phyloP scores from a whole-genome alignment of 2,888 invertebrate genomes.

The Drosophila borborema region DNA sequence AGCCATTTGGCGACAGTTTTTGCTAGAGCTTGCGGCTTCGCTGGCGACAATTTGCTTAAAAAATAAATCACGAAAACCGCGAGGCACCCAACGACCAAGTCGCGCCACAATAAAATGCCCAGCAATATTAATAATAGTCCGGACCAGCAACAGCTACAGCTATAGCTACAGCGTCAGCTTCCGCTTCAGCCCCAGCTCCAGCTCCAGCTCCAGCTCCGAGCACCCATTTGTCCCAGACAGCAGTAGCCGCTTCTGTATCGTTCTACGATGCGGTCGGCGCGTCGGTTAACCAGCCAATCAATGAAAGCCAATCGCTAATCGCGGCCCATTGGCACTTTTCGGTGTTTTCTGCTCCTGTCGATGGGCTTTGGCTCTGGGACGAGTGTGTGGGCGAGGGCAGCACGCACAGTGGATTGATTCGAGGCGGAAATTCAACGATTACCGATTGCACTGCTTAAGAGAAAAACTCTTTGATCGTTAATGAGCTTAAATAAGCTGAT shows the following conservation, averaged over 20 bases:
- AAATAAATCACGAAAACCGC: constrained; percentile 83
- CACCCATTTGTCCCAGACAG: constrained; percentile 33
- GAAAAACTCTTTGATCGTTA: background rate
- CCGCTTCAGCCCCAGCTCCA: background rate
- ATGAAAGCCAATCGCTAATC: constrained; percentile 23
- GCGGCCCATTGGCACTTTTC: constrained; percentile 6
- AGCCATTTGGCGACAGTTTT: constrained; percentile 81
- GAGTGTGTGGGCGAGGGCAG: constrained; percentile 20
- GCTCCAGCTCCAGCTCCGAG: background rate
- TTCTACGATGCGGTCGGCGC: constrained; percentile 13
- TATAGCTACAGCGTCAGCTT: background rate
- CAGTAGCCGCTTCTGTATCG: constrained; percentile 33
- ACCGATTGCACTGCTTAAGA: background rate
- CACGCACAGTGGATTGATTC: constrained; percentile 27
- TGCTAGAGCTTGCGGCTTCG: constrained; percentile 49
- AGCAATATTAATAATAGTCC: constrained; percentile 65
- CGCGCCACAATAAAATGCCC: constrained; percentile 67
- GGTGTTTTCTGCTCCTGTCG: background rate
- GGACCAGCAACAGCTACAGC: constrained; percentile 1
- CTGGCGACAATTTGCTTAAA: constrained; percentile 82
- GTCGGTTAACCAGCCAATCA: constrained; percentile 35
- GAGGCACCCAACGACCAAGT: constrained; percentile 52
- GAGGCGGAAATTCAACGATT: background rate
- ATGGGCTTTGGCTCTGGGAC: constrained; percentile 5
- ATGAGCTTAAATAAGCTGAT: background rate